phyloP scores from a whole-genome alignment of 2,888 invertebrate genomes.

The Drosophila quinaria region DNA sequence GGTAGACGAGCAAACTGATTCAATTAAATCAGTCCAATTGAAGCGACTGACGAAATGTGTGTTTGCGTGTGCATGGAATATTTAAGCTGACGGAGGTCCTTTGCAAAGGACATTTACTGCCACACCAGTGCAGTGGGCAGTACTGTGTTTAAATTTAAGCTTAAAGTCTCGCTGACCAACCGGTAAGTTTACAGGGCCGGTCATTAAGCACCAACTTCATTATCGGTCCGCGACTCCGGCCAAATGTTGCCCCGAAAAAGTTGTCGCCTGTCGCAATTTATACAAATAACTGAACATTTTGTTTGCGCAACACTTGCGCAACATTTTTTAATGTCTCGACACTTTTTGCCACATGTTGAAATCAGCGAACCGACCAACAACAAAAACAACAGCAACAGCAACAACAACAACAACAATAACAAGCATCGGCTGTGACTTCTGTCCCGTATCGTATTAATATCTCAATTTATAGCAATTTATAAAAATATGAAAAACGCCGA shows the following conservation, averaged over 20 bases:
- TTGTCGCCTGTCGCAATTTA: conserved; percentile 72
- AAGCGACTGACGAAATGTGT: conserved; percentile 77
- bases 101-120: conserved; percentile 40
- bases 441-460: conserved; percentile 81
- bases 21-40: conserved; percentile 85
- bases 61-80: conserved; percentile 79
- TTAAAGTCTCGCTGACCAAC: conserved; percentile 49
- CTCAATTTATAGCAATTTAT: conserved; percentile 83
- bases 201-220: conserved; percentile 61
- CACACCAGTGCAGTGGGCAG: conserved; percentile 24
- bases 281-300: conserved; percentile 79
- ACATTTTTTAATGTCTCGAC: conserved; percentile 78
- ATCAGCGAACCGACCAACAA: conserved; percentile 72
- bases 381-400: conserved; percentile 40
- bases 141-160: conserved; percentile 67
- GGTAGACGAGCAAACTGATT: conserved; percentile 81
- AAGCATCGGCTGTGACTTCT: conserved; percentile 62
- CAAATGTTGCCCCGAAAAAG: conserved; percentile 73
- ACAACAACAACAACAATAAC: conserved; percentile 12
- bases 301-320: conserved; percentile 78
- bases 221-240: conserved; percentile 54
- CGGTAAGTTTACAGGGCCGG: conserved; percentile 8
- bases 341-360: conserved; percentile 77
- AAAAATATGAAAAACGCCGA: conserved; percentile 78
- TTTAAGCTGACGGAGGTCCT: conserved; percentile 58